Percentiles rank a stretch among this genome's conserved stretches.
Conservation (phyloP, 1,140 invertebrate species). For the Anoplophora glabripennis region DNA sequence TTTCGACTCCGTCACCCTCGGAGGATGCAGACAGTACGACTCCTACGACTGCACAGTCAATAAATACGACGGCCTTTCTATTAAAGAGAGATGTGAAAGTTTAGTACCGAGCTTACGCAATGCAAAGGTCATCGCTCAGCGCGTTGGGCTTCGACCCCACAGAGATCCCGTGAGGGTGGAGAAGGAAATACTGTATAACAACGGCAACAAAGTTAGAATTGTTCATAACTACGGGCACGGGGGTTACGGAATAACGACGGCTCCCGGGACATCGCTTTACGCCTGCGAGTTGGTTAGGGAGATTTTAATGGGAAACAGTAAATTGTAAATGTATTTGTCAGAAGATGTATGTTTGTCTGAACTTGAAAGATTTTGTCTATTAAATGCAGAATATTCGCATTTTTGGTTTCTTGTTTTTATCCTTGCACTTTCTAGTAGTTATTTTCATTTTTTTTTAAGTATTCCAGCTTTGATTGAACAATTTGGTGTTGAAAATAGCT, state of each 20-base stretch:
- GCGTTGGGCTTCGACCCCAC: conserved; percentile 76
- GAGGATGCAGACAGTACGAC: conserved; percentile 79
- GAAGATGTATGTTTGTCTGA: too few species aligned
- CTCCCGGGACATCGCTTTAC: conserved; percentile 78
- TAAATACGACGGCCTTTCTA: conserved; percentile 68
- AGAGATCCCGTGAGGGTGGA: conserved; percentile 75
- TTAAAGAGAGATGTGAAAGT: conserved; percentile 69
- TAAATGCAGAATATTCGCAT: too few species aligned
- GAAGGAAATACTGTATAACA: conserved; percentile 52
- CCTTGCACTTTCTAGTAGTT: too few species aligned
- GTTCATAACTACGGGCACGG: conserved; percentile 94
- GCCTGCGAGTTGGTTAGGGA: conserved; percentile 68
- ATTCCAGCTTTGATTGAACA: too few species aligned
- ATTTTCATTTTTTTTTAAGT: too few species aligned
- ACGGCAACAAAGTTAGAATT: conserved; percentile 56
- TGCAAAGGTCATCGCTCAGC: conserved; percentile 61
- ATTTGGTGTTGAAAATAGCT: too few species aligned
- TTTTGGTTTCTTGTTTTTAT: too few species aligned
- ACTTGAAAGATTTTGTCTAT: too few species aligned
- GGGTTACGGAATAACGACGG: conserved; percentile 83
- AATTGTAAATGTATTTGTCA: conserved; percentile 54
- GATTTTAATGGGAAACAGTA: conserved; percentile 53
- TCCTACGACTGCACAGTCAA: conserved; percentile 69
- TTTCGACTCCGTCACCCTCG: conserved; percentile 69
- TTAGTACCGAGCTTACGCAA: conserved; percentile 70